Evolutionary conservation across 2,113 vertebrate genomes (phyloP).

Genomic region (Psilopsiagon aymara): DNA sequence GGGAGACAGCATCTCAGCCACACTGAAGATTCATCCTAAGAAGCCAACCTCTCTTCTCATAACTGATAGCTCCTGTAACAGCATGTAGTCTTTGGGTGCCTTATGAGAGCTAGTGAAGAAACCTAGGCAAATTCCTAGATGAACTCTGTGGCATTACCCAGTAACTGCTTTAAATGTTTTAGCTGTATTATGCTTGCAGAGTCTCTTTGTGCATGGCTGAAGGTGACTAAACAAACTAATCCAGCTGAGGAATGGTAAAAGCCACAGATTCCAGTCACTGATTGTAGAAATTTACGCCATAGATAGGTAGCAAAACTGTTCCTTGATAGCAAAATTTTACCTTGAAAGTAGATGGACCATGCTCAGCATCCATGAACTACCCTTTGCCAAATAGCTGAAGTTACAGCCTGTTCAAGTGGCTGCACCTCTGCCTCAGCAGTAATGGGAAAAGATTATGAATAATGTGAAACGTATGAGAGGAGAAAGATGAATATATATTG

Average conservation of each 20-base stretch:
- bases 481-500: background rate
- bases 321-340: background rate
- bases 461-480: background rate
- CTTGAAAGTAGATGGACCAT: background rate
- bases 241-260: background rate
- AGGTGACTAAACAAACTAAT: background rate
- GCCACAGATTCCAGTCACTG: background rate
- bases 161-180: background rate
- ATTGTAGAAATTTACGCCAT: background rate
- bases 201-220: background rate
- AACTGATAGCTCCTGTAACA: background rate
- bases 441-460: background rate
- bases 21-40: background rate
- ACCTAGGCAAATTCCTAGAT: background rate
- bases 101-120: background rate
- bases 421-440: background rate
- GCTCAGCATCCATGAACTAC: background rate
- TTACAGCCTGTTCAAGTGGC: background rate
- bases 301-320: background rate
- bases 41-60: background rate
- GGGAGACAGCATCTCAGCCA: background rate
- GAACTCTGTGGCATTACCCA: background rate
- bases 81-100: too few species aligned
- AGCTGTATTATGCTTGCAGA: background rate
- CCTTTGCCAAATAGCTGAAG: background rate